phyloP scores from a whole-genome alignment of 2,888 invertebrate species.

The Aspidapion aeneum region DNA sequence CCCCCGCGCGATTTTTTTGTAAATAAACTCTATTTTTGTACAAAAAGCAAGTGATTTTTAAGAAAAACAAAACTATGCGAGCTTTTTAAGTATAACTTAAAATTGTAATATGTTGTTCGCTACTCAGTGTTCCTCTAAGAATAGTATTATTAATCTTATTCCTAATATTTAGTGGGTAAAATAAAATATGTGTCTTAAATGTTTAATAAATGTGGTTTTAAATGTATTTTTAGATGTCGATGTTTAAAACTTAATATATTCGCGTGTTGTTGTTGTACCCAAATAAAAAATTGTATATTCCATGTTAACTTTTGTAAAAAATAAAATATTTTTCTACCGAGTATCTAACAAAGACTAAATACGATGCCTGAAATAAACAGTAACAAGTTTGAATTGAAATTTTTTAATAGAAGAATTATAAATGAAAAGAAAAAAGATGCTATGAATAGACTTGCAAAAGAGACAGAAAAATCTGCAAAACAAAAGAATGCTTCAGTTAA shows the following conservation, averaged over 20 bases:
- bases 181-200: conserved; percentile 15
- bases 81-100: no score
- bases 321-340: not conserved
- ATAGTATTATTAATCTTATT: not conserved
- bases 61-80: not conserved
- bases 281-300: not conserved
- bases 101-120: not conserved
- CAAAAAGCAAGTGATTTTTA: conserved; percentile 1
- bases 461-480: conserved; percentile 4
- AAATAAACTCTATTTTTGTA: conserved; percentile 17
- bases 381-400: conserved; percentile 32
- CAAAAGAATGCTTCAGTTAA: conserved; percentile 19
- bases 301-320: not conserved
- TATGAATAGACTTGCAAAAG: not conserved
- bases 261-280: not conserved
- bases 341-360: not conserved
- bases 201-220: conserved; percentile 8
- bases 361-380: conserved; percentile 29
- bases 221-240: not conserved
- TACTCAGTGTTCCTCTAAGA: not conserved
- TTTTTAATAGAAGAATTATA: conserved; percentile 25
- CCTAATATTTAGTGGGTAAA: not conserved
- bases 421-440: conserved; percentile 19
- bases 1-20: conserved; percentile 19
- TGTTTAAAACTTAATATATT: not conserved